Percentiles rank a stretch among this genome's conserved stretches.
Conservation (phyloP, 2,113 vertebrate species). For the Callionymus lyra region DNA sequence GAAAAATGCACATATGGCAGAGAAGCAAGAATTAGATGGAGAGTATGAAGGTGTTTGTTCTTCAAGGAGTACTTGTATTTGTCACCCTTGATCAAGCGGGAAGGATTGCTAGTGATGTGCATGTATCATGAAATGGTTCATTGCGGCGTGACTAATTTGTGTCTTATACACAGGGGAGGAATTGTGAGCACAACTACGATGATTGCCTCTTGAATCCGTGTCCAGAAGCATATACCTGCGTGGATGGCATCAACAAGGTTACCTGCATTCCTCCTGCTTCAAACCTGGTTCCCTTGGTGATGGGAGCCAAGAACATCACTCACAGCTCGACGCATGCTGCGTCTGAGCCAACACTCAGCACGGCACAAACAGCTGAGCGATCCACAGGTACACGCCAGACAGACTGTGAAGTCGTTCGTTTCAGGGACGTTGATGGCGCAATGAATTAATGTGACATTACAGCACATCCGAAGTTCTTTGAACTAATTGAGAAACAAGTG, state of each 20-base stretch:
- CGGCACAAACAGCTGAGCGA: conserved; percentile 14
- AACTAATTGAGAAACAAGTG: too few species aligned
- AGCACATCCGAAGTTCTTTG: too few species aligned
- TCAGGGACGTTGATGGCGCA: not conserved
- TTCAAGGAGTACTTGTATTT: too few species aligned
- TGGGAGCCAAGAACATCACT: conserved; percentile 34
- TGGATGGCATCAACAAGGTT: conserved; percentile 74
- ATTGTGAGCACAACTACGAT: conserved; percentile 77
- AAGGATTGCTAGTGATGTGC: too few species aligned
- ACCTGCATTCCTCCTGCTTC: conserved; percentile 63
- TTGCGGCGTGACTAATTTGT: too few species aligned
- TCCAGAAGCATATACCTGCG: conserved; percentile 67
- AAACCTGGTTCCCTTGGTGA: conserved; percentile 37
- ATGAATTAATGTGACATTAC: not conserved
- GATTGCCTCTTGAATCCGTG: conserved; percentile 73
- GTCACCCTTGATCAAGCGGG: too few species aligned
- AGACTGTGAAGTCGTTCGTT: not conserved
- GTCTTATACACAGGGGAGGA: conserved; percentile 61
- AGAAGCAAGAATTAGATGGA: too few species aligned
- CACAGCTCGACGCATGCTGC: conserved; percentile 27
- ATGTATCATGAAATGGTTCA: too few species aligned
- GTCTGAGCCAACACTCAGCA: conserved; percentile 14
- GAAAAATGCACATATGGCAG: too few species aligned
- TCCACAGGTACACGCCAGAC: conserved; percentile 48
- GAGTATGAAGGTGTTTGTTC: too few species aligned